Base-by-base conservation (phyloP, 2,888 invertebrate genomes). In the Rhimphoctona megacephalus region DNA sequence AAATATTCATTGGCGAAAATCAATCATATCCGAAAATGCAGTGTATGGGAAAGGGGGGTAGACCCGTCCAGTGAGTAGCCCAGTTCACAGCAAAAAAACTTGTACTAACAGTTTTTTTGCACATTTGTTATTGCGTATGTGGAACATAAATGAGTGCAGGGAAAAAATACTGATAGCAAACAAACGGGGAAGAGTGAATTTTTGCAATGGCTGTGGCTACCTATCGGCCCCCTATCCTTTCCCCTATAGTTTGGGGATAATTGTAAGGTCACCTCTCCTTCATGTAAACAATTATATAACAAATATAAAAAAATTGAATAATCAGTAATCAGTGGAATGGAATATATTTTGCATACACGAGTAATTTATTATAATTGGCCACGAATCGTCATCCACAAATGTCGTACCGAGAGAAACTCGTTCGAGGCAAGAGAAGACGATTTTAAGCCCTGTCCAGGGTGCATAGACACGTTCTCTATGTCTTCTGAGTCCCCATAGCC, bases 361-460 rank as follows among this genome's bases (percentile, higher is more conserved):
- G 22, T 81, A 52, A 33, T 76, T 70, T 30, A n/a, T n/a, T n/a
- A n/a, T n/a, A 52, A 81, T 80, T 66, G 61, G 69, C 39, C 36
- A 84, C 64, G 76, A 66, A 33, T 39, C 70, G 46, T 72, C 80
- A 64, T 3, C 49, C 66, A 25, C 67, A 77, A 77, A 85, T 77
- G 81, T 77, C 76, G 46, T n/a, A n/a, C 19, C 22, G 57, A 61
- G 39, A 25, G 61, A 46, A 52, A 30, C 70, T 52, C 57, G 64
- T 33, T 49, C 19, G 33, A 43, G 77, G 64, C n/a, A 52, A 64
- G 90, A 81, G 90, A 89, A 89, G 90, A 89, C 81, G 89, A 90
- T 89, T 79, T 91, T 93, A 93, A 93, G 92, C 92, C 89, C 80
- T 87, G 87, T 87, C 85, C 85, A 87, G 89, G 86, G 90, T 93